phyloP scores from a whole-genome alignment of 1,140 invertebrate genomes.

The Heliconius hewitsoni region DNA sequence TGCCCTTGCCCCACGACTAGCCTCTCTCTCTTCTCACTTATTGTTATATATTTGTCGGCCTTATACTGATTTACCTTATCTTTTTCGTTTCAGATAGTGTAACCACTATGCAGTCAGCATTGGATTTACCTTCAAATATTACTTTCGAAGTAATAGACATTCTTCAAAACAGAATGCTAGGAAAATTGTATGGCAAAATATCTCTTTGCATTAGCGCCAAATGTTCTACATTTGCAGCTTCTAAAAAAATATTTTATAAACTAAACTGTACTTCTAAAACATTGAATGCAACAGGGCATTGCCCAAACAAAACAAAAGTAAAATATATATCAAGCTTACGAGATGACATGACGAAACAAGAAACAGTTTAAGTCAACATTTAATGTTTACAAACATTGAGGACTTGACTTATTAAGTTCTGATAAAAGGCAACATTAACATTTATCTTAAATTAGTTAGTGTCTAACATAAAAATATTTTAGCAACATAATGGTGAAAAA shows the following conservation, averaged over 20 bases:
- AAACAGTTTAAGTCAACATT: slow-evolving; percentile 24
- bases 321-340: slow-evolving; percentile 52
- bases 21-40: neutral
- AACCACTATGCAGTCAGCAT: slow-evolving; percentile 61
- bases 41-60: neutral
- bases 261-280: slow-evolving; percentile 66
- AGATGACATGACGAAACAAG: slow-evolving; percentile 40
- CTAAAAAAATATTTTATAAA: slow-evolving; percentile 64
- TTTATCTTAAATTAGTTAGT: slow-evolving; percentile 32
- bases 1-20: too few relatives aligned
- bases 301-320: slow-evolving; percentile 54
- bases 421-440: slow-evolving; percentile 42
- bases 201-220: slow-evolving; percentile 68
- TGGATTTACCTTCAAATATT: slow-evolving; percentile 67
- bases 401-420: slow-evolving; percentile 38
- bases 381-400: slow-evolving; percentile 48
- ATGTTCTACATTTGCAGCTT: slow-evolving; percentile 60
- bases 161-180: slow-evolving; percentile 65
- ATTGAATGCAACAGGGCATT: slow-evolving; percentile 57
- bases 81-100: slow-evolving; percentile 60
- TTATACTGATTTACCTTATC: slow-evolving; percentile 2
- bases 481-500: slow-evolving; percentile 4
- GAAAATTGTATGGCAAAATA: slow-evolving; percentile 67
- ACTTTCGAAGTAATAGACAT: slow-evolving; percentile 68
- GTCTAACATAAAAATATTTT: slow-evolving; percentile 14